Percentiles rank a stretch among this genome's conserved stretches.
phyloP scores from a whole-genome alignment of 2,888 invertebrate species.

The Hydrotaea diabolus region DNA sequence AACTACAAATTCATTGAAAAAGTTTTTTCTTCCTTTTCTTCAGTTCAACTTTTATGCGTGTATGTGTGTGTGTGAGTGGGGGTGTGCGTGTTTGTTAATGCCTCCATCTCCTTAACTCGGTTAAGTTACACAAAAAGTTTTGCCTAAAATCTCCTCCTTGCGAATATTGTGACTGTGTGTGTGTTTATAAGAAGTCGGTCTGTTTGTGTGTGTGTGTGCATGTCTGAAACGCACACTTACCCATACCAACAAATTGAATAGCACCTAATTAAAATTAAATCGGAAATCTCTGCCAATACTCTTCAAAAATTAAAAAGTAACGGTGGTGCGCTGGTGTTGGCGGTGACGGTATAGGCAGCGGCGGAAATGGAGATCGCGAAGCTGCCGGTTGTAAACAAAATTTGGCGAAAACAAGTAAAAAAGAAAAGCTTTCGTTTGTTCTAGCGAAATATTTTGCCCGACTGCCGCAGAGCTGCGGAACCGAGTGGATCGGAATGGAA shows the following conservation, averaged over 20 bases:
- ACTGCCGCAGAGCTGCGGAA: constrained; percentile 39
- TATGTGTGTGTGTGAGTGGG: neutral
- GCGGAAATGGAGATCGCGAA: constrained; percentile 52
- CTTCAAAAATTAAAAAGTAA: constrained; percentile 47
- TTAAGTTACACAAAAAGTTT: constrained; percentile 70
- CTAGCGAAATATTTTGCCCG: constrained; percentile 40
- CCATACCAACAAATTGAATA: constrained; percentile 68
- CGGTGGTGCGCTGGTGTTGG: neutral
- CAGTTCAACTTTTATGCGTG: constrained; percentile 15
- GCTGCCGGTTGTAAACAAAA: constrained; percentile 45
- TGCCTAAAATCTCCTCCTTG: constrained; percentile 62
- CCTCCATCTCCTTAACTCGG: constrained; percentile 57
- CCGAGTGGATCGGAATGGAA: neutral
- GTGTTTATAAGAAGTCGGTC: neutral
- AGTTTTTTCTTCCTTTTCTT: constrained; percentile 40
- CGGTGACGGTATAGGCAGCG: neutral
- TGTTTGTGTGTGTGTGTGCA: constrained; percentile 14
- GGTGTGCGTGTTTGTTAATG: constrained; percentile 10
- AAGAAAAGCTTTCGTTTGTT: constrained; percentile 50
- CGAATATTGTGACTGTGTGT: neutral
- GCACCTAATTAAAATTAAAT: constrained; percentile 76
- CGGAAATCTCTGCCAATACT: constrained; percentile 62
- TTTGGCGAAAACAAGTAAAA: constrained; percentile 4
- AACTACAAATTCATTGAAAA: constrained; percentile 44
- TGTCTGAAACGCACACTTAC: too few species aligned